These are phyloP conservation scores for Platynereis dumerilii DNA, from an alignment of 2,888 invertebrate species.

Conservation along the genomic window DNA sequence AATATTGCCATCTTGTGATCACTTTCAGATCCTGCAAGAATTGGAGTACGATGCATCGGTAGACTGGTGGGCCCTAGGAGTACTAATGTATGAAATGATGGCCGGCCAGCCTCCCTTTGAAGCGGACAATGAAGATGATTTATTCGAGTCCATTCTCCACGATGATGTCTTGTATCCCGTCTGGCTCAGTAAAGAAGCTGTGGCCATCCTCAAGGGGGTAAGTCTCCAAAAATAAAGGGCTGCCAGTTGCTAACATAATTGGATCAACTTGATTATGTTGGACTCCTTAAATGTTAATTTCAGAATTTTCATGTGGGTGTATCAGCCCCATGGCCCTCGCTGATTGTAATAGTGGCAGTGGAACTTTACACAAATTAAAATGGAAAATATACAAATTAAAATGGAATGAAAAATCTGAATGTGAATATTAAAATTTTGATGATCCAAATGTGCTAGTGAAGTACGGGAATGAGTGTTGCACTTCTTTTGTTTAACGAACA, in stretches of 20 bases:
- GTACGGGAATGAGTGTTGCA: too few species aligned
- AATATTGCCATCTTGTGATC: too few species aligned
- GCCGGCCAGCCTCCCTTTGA: slow-evolving; percentile 99
- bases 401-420: too few species aligned
- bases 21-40: slow-evolving; percentile 84
- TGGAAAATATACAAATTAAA: too few species aligned
- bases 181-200: slow-evolving; percentile 91
- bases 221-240: too few species aligned
- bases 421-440: too few species aligned
- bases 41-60: slow-evolving; percentile 74
- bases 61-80: slow-evolving; percentile 91
- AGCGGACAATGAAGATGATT: slow-evolving; percentile 99
- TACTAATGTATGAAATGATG: slow-evolving; percentile 99
- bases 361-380: too few species aligned
- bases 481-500: too few species aligned
- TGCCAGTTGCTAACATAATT: too few species aligned
- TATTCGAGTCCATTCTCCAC: slow-evolving; percentile 97
- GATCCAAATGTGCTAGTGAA: too few species aligned
- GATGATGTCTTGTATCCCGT: slow-evolving; percentile 98
- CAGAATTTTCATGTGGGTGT: slow-evolving; percentile 1
- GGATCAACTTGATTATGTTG: slow-evolving; percentile 10
- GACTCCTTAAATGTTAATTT: not conserved
- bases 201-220: slow-evolving; percentile 83
- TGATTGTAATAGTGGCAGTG: too few species aligned
- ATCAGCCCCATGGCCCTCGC: too few species aligned